Percentiles rank a stretch among this genome's conserved stretches.
These are phyloP conservation scores for Promerops cafer DNA, from an alignment of 2,113 vertebrate genomes.

Conservation along the genomic window DNA sequence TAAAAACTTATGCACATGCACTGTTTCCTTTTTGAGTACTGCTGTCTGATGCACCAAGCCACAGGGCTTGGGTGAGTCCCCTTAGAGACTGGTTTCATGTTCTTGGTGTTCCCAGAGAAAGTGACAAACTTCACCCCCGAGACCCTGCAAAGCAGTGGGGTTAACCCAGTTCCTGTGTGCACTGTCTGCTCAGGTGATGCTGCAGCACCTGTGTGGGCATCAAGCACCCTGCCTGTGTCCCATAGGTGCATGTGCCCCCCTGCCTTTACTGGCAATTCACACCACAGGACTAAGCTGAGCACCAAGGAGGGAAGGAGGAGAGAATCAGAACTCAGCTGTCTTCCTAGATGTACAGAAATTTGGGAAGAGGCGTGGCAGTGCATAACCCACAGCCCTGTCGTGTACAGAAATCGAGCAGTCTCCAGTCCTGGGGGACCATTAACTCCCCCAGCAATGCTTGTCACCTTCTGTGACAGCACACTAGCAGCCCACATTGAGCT, in stretches of 20 bases:
- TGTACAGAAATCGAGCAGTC: rapidly evolving
- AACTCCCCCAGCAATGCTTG: neutral
- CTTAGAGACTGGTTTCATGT: neutral
- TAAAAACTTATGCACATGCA: neutral
- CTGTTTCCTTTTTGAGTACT: neutral
- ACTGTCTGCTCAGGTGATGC: neutral
- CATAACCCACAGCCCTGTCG: neutral
- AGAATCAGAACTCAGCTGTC: neutral
- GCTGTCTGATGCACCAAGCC: neutral
- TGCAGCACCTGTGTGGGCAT: neutral
- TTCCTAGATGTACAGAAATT: neutral
- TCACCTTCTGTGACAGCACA: neutral
- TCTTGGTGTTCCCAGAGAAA: neutral
- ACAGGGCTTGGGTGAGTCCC: neutral
- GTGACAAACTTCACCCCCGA: neutral
- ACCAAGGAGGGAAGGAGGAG: neutral
- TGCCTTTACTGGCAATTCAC: neutral
- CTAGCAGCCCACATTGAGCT: neutral
- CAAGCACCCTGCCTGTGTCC: neutral
- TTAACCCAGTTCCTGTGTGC: neutral
- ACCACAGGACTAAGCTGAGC: neutral
- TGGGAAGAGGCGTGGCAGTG: neutral
- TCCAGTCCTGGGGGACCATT: neutral
- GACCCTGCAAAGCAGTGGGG: neutral
- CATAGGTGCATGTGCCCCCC: rapidly evolving